Percentiles rank a stretch among this genome's conserved stretches.
Conservation (phyloP, 2,888 invertebrate genomes). For the Rhaphigaster nebulosa region DNA sequence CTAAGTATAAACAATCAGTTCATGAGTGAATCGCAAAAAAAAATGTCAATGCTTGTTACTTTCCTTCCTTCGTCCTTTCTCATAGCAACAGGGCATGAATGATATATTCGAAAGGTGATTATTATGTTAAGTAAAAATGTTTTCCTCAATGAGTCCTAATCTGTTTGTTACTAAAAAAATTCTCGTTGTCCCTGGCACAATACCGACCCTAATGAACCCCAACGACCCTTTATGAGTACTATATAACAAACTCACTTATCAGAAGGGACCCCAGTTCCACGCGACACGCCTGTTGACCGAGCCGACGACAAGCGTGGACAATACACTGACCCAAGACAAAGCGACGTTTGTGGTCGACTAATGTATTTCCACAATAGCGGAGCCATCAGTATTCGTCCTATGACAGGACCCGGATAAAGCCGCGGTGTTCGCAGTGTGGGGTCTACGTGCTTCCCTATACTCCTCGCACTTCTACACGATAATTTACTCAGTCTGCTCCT, state of each 20-base stretch:
- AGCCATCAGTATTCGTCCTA: background rate
- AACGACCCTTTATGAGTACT: background rate
- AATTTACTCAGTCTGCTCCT: constrained; percentile 21
- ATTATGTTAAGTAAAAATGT: background rate
- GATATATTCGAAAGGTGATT: background rate
- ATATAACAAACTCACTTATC: background rate
- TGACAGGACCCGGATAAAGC: constrained; percentile 2
- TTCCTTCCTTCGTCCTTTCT: background rate
- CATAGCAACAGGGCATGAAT: background rate
- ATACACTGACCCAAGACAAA: background rate
- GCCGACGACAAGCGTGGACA: constrained; percentile 5
- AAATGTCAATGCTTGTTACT: background rate
- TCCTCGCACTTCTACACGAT: constrained; percentile 34
- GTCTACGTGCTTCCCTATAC: background rate
- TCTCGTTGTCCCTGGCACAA: background rate
- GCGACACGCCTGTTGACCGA: background rate
- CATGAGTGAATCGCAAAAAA: too few relatives aligned
- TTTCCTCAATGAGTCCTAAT: background rate
- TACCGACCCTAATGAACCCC: background rate
- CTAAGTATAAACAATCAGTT: background rate
- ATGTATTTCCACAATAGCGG: constrained; percentile 1
- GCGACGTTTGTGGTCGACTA: background rate
- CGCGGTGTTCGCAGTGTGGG: background rate
- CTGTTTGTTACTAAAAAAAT: background rate
- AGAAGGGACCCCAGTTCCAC: background rate